phyloP scores from a whole-genome alignment of 1,140 invertebrate genomes.

The Calliopsis andreniformis region DNA sequence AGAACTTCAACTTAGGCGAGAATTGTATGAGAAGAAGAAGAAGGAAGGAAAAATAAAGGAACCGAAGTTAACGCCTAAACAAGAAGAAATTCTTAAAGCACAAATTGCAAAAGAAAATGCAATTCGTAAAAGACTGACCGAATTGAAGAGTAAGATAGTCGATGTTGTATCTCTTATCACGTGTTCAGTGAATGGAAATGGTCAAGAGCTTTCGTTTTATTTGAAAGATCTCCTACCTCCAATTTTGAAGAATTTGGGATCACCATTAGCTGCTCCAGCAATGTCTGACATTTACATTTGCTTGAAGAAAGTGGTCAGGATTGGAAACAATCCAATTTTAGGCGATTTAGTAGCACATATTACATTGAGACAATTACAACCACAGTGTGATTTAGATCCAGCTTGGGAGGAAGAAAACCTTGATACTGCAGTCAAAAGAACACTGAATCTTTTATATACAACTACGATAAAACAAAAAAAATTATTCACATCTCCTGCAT shows the following conservation, averaged over 20 bases:
- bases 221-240: constrained; percentile 84
- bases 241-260: constrained; percentile 85
- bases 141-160: constrained; percentile 84
- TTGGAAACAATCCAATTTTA: constrained; percentile 78
- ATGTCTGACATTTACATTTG: constrained; percentile 84
- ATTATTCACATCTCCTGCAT: constrained; percentile 86
- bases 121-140: constrained; percentile 86
- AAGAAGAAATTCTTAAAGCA: constrained; percentile 94
- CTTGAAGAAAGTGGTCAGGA: constrained; percentile 82
- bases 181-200: constrained; percentile 84
- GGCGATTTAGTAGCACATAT: constrained; percentile 85
- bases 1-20: constrained; percentile 94
- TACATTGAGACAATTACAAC: constrained; percentile 87
- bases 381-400: constrained; percentile 89
- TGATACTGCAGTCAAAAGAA: constrained; percentile 83
- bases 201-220: constrained; percentile 83
- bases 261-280: constrained; percentile 86
- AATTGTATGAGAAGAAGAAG: constrained; percentile 94
- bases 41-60: constrained; percentile 91
- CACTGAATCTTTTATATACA: constrained; percentile 83
- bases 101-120: constrained; percentile 93
- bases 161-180: constrained; percentile 85
- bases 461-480: constrained; percentile 80
- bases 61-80: constrained; percentile 92
- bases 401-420: constrained; percentile 90